Base-by-base conservation (phyloP, 1,140 invertebrate species). In the Sycophaga agraensis region DNA sequence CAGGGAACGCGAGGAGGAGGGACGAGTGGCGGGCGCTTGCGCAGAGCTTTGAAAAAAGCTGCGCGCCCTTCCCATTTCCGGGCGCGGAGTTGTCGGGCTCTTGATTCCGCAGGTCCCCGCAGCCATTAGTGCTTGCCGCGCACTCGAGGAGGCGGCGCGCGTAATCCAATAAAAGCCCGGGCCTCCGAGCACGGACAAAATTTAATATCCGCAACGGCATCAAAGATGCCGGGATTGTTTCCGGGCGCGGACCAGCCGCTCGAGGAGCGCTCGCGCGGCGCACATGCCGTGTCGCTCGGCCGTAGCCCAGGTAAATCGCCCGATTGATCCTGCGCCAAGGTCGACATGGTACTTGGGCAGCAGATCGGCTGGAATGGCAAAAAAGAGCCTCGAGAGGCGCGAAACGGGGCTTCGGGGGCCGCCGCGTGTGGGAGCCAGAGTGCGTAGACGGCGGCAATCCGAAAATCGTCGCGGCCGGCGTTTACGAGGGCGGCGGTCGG, bases 121-220 rank as follows among this genome's bases (percentile, higher is more conserved):
- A n/a, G n/a, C n/a, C n/a, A n/a, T n/a, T n/a, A n/a, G n/a, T n/a
- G n/a, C n/a, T n/a, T n/a, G n/a, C n/a, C n/a, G n/a, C n/a, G 34
- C 17, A 39, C 17, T 48, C 24, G 40, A 39, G 24, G 43, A 40
- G 59, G 24, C 46, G 16, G 16, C 46, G 26, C 28, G 43, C n/a
- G 40, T 50, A 79, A 79, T 79, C 76, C 75, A 79, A 79, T 79
- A 78, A 79, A 77, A 79, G 68, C 64, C 65, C 72, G 70, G 73
- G 69, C 65, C 19, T 8, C 26, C 5, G 40, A 8, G 74, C 68
- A 19, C 39, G 69, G 69, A 70, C 72, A 71, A 79, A 79, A 79
- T 79, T 77, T 78, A 79, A 79, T 79, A 79, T 79, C 76, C 74
- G n/a, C n/a, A 75, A 68, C 71, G 74, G 71, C 74, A 78, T 78